These are phyloP conservation scores for Drosophila paranaensis DNA, from an alignment of 2,888 invertebrate species.

Conservation along the genomic window DNA sequence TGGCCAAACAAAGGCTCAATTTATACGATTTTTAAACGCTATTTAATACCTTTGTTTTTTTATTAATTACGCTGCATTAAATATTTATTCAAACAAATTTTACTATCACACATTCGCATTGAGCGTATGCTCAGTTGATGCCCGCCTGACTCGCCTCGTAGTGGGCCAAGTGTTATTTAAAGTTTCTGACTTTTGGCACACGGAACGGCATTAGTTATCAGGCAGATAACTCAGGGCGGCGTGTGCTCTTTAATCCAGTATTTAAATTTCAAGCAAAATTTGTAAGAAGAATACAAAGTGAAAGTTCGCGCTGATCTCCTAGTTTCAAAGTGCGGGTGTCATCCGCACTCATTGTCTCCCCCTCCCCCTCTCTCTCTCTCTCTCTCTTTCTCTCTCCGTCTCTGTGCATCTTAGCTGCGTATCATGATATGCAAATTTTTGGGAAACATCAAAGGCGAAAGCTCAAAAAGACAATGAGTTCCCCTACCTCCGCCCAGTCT, in stretches of 20 bases:
- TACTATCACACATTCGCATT: constrained; percentile 35
- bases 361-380: background rate
- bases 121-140: background rate
- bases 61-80: constrained; percentile 61
- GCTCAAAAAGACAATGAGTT: constrained; percentile 70
- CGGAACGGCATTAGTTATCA: constrained; percentile 29
- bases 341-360: constrained; percentile 21
- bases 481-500: background rate
- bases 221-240: constrained; percentile 15
- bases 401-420: constrained; percentile 53
- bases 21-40: constrained; percentile 56
- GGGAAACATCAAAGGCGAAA: constrained; percentile 72
- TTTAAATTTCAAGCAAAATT: constrained; percentile 52
- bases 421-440: constrained; percentile 77
- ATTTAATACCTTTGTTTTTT: constrained; percentile 63
- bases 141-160: background rate
- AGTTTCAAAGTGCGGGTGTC: constrained; percentile 51
- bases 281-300: constrained; percentile 58
- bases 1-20: constrained; percentile 63
- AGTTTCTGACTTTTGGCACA: constrained; percentile 21
- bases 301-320: constrained; percentile 60
- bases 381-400: background rate
- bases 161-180: constrained; percentile 30
- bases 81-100: constrained; percentile 68
- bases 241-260: constrained; percentile 24